Conservation (phyloP, 2,113 vertebrate genomes). For the Cynoglossus semilaevis region DNA sequence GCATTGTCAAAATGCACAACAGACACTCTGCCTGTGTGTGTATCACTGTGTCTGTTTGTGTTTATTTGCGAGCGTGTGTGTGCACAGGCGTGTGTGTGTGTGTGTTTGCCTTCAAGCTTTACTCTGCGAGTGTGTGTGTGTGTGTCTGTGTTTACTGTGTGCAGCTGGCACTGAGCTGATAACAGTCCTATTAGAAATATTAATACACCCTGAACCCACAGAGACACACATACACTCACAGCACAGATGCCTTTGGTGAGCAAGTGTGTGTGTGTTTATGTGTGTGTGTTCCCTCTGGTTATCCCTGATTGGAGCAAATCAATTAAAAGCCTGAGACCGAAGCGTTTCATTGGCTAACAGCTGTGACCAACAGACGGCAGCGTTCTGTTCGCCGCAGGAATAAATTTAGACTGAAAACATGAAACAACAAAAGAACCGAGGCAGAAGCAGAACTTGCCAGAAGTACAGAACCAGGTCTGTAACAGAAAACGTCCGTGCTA, state of each 20-base stretch:
- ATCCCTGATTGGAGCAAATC: slow-evolving; percentile 52
- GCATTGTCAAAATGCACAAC: slow-evolving; percentile 64
- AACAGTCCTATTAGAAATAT: slow-evolving; percentile 71
- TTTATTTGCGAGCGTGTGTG: slow-evolving; percentile 10
- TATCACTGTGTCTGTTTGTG: slow-evolving; percentile 9
- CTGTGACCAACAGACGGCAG: slow-evolving; percentile 21
- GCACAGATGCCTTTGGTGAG: slow-evolving; percentile 14
- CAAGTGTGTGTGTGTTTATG: slow-evolving; percentile 12
- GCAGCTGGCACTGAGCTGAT: slow-evolving; percentile 71
- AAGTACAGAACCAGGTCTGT: neutral
- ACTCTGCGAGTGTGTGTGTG: slow-evolving; percentile 11
- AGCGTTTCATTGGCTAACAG: slow-evolving; percentile 28
- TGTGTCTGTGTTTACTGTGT: slow-evolving; percentile 52
- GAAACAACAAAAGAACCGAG: neutral
- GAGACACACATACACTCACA: slow-evolving; percentile 43
- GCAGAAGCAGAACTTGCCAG: neutral
- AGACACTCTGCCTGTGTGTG: slow-evolving; percentile 36
- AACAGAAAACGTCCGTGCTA: too few relatives aligned
- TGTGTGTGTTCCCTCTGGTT: slow-evolving; percentile 28
- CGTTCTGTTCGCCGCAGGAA: neutral
- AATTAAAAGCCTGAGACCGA: slow-evolving; percentile 17
- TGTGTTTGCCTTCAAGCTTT: slow-evolving; percentile 18
- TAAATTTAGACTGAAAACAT: neutral
- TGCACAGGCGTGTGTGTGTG: slow-evolving; percentile 17
- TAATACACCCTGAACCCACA: slow-evolving; percentile 68